These are phyloP conservation scores for Marronus borbonicus DNA, from an alignment of 2,888 invertebrate genomes.

Conservation along the genomic window DNA sequence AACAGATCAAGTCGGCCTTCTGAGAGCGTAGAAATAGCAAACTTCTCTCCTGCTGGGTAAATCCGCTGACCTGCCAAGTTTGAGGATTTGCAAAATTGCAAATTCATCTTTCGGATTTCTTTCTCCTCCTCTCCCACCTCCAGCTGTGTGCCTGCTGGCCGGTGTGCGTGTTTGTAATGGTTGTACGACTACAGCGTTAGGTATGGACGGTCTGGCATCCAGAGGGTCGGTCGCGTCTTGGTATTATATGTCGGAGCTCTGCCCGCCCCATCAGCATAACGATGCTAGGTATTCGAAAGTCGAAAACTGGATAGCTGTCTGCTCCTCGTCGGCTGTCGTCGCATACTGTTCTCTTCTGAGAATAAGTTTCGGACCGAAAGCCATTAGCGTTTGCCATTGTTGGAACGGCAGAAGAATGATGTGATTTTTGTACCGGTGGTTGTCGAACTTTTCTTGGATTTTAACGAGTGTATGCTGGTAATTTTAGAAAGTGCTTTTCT, in stretches of 20 bases:
- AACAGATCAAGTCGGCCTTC: slow-evolving; percentile 18
- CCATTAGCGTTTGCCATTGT: slow-evolving; percentile 28
- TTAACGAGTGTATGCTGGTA: too few species aligned
- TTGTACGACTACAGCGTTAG: neutral
- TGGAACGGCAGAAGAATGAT: slow-evolving; percentile 34
- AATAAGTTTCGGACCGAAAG: slow-evolving; percentile 39
- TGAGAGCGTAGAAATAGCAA: neutral
- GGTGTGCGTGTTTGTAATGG: neutral
- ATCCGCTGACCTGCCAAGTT: slow-evolving; percentile 47
- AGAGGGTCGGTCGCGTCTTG: slow-evolving; percentile 1
- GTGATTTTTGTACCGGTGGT: slow-evolving; percentile 8
- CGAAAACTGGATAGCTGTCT: slow-evolving; percentile 39
- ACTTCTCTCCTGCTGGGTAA: slow-evolving; percentile 23
- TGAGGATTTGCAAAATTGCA: slow-evolving; percentile 45
- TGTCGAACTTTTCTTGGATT: neutral
- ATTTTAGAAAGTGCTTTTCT: too few species aligned
- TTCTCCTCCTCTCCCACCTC: slow-evolving; percentile 1
- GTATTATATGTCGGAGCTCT: slow-evolving; percentile 17
- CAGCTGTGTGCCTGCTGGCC: neutral
- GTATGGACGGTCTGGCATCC: neutral
- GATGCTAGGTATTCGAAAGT: slow-evolving; percentile 34
- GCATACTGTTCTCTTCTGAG: slow-evolving; percentile 21
- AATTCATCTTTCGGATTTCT: slow-evolving; percentile 37
- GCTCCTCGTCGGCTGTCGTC: slow-evolving; percentile 5
- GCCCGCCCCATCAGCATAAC: slow-evolving; percentile 31